These are phyloP conservation scores for Hanleya hanleyi DNA, from an alignment of 2,888 invertebrate genomes.

Conservation along the genomic window DNA sequence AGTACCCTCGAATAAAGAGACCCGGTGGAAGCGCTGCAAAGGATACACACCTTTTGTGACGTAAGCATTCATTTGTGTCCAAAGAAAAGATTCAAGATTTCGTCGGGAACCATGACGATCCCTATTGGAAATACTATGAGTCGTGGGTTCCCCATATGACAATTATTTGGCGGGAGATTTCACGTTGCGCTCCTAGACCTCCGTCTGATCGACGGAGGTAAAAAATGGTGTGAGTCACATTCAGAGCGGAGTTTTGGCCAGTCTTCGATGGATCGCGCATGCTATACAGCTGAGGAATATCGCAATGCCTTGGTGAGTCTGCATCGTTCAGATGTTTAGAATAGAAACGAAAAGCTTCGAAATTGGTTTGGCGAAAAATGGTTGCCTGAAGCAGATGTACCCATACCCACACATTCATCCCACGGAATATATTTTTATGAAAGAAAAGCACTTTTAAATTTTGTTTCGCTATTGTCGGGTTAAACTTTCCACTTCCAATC, in stretches of 20 bases:
- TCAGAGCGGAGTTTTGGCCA: neutral
- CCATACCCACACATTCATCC: neutral
- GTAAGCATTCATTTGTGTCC: too few relatives aligned
- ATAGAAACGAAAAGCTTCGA: neutral
- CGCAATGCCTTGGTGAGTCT: neutral
- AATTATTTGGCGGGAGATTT: too few relatives aligned
- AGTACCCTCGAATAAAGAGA: too few relatives aligned
- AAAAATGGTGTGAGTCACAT: neutral
- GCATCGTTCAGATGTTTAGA: neutral
- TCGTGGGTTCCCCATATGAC: too few relatives aligned
- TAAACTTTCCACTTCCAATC: too few relatives aligned
- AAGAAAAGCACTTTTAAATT: neutral
- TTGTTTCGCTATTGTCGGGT: neutral
- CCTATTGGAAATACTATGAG: too few relatives aligned
- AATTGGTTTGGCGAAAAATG: neutral
- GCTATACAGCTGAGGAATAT: neutral
- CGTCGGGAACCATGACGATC: too few relatives aligned
- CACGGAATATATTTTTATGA: neutral
- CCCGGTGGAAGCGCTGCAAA: too few relatives aligned
- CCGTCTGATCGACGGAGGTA: neutral
- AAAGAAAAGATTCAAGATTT: too few relatives aligned
- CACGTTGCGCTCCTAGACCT: too few relatives aligned
- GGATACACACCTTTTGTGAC: too few relatives aligned
- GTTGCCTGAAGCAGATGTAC: neutral
- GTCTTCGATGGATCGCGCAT: neutral